Evolutionary conservation across 2,113 vertebrate genomes (phyloP), one percentile per base, ranked within the genome.

Genomic region (Saguinus midas): DNA sequence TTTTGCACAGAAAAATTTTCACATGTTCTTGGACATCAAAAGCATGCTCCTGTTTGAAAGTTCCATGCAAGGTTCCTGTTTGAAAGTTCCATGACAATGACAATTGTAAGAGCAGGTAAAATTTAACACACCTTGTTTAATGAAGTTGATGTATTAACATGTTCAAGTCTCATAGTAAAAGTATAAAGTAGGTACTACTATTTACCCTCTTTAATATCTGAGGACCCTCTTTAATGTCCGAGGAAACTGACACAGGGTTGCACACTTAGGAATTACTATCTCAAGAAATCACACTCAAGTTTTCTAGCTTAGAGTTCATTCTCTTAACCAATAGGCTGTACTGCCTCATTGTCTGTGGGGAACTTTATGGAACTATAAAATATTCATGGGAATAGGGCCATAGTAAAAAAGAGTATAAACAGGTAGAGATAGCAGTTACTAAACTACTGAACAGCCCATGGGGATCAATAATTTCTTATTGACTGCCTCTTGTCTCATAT

Each of bases 401-500:
- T 5, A 76, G 68, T 93, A 66, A 90, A 96, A 93, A 78, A 40
- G 92, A 93, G 27, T 64, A 90, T 73, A 95, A 93, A 81, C 73
- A 95, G 72, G 40, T 55, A 79, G 86, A 93, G 27, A 82, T 2
- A 79, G 79, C 82, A 91, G 76, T 96, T 96, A 61, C 73, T 57
- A 48, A 1, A 66, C 58, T 85, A 66, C 48, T 70, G 89, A 97
- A 88, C 57, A 87, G 61, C 35, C 70, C 57, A 29, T 10, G 4
- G n/a, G 84, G 94, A 94, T 93, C 96, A 92, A 73, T 97, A 76
- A 64, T 93, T 80, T 86, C 91, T 61, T 72, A 84, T 37, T 90
- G 95, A 96, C 48, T 87, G 90, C 23, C 25, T 97, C 76, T 93
- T 93, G 61, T 93, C 96, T 94, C 75, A 43, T 80, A 95, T 95